Conservation (phyloP, 2,113 vertebrate species). For the Acanthochromis polyacanthus region DNA sequence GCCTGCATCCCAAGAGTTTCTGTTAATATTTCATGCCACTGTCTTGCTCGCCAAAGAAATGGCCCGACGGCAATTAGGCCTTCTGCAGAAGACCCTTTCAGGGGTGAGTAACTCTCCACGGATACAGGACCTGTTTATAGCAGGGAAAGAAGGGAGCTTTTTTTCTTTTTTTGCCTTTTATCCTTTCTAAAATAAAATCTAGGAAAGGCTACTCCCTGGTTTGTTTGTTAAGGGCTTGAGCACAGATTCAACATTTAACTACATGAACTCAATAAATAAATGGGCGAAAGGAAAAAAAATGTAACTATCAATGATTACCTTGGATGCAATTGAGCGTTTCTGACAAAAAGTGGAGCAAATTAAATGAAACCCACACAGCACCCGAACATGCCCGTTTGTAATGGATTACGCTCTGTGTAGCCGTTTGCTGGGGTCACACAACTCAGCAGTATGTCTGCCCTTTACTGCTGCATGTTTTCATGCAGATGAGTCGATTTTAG, state of each 20-base stretch:
- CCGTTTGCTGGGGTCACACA: slow-evolving; percentile 51
- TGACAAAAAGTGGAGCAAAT: slow-evolving; percentile 27
- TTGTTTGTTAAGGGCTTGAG: slow-evolving; percentile 8
- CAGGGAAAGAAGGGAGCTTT: not conserved
- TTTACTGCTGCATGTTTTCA: slow-evolving; percentile 50
- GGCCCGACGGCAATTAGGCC: slow-evolving; percentile 65
- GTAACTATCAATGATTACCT: not conserved
- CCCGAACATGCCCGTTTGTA: slow-evolving; percentile 34
- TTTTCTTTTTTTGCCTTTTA: not conserved
- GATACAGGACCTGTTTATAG: slow-evolving; percentile 41
- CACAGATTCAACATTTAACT: not conserved
- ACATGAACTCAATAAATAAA: not conserved
- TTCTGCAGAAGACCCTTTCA: slow-evolving; percentile 43
- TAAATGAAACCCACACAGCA: slow-evolving; percentile 25
- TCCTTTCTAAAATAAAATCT: not conserved
- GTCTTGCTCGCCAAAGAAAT: slow-evolving; percentile 61
- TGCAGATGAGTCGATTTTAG: slow-evolving; percentile 61
- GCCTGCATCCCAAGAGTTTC: slow-evolving; percentile 63
- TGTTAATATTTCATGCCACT: slow-evolving; percentile 75
- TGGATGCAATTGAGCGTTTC: slow-evolving; percentile 15
- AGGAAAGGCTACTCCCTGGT: not conserved
- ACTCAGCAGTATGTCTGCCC: slow-evolving; percentile 38
- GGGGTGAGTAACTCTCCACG: slow-evolving; percentile 34
- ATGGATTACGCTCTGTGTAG: slow-evolving; percentile 54
- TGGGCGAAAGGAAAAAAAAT: not conserved